phyloP scores from a whole-genome alignment of 92 coral and sea anemone genomes.

The Bergia puertoricense region DNA sequence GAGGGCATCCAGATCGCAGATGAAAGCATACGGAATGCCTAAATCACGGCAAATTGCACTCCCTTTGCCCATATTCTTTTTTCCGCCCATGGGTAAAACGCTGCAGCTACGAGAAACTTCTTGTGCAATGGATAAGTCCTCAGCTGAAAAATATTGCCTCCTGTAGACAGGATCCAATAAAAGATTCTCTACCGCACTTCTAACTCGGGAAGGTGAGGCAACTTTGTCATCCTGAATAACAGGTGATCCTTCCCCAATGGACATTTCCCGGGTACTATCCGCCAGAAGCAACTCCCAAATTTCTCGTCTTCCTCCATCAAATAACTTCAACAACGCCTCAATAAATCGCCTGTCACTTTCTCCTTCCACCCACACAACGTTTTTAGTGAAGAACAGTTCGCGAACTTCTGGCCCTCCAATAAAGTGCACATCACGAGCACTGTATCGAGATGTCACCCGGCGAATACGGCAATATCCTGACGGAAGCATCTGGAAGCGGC shows the following conservation, averaged over 20 bases:
- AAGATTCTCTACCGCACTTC: slow-evolving; percentile 48
- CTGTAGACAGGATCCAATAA: slow-evolving; percentile 74
- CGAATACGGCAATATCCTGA: slow-evolving; percentile 84
- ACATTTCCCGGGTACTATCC: slow-evolving; percentile 2
- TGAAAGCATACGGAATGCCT: slow-evolving; percentile 77
- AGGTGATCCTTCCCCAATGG: not conserved
- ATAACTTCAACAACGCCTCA: slow-evolving; percentile 77
- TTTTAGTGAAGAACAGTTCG: slow-evolving; percentile 86
- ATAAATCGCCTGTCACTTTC: slow-evolving; percentile 90
- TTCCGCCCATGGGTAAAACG: slow-evolving; percentile 77
- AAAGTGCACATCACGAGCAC: slow-evolving; percentile 84
- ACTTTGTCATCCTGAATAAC: not conserved
- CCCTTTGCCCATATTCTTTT: slow-evolving; percentile 86
- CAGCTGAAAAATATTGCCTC: slow-evolving; percentile 66
- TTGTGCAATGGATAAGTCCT: slow-evolving; percentile 69
- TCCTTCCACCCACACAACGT: slow-evolving; percentile 93
- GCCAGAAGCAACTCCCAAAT: slow-evolving; percentile 65
- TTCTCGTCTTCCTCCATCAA: slow-evolving; percentile 76
- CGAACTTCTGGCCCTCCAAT: slow-evolving; percentile 87
- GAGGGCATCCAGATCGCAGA: slow-evolving; percentile 90
- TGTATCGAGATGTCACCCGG: slow-evolving; percentile 73
- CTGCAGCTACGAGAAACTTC: slow-evolving; percentile 85
- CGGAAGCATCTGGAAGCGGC: slow-evolving; percentile 83
- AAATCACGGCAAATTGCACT: slow-evolving; percentile 88
- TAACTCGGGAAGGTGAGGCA: not conserved